phyloP scores from a whole-genome alignment of 2,113 vertebrate genomes.

The Hypomesus transpacificus region DNA sequence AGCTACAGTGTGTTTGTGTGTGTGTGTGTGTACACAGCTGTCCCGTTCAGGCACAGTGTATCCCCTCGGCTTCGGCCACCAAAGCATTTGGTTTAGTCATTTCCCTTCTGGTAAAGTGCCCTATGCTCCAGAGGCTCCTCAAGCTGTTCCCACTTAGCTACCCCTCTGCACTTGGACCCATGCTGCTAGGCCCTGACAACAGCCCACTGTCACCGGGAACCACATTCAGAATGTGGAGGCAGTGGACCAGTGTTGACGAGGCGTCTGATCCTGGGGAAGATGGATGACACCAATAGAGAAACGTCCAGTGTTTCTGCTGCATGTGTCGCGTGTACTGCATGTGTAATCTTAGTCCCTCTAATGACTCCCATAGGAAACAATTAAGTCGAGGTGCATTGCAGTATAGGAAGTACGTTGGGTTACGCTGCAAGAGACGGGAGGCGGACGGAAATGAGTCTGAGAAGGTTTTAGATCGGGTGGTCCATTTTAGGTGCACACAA shows the following conservation, averaged over 20 bases:
- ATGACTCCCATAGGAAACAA: constrained; percentile 48
- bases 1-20: constrained; percentile 4
- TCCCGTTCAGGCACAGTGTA: constrained; percentile 4
- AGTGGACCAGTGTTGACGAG: background rate
- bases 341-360: constrained; percentile 32
- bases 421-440: background rate
- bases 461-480: background rate
- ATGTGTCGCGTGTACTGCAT: constrained; percentile 20
- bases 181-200: background rate
- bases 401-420: constrained; percentile 32
- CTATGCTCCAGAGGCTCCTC: constrained; percentile 18
- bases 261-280: constrained; percentile 6
- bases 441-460: background rate
- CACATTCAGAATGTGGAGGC: background rate
- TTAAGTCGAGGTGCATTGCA: constrained; percentile 36
- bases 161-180: background rate
- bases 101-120: constrained; percentile 34
- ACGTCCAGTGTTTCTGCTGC: constrained; percentile 19
- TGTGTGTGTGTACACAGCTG: constrained; percentile 20
- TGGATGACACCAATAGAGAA: constrained; percentile 14
- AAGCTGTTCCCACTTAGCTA: constrained; percentile 17
- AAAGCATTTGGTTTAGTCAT: constrained; percentile 41
- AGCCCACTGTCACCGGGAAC: background rate
- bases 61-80: background rate
- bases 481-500: background rate